Base-by-base conservation (phyloP, 2,888 invertebrate species). In the Noctuana brunneofusca region DNA sequence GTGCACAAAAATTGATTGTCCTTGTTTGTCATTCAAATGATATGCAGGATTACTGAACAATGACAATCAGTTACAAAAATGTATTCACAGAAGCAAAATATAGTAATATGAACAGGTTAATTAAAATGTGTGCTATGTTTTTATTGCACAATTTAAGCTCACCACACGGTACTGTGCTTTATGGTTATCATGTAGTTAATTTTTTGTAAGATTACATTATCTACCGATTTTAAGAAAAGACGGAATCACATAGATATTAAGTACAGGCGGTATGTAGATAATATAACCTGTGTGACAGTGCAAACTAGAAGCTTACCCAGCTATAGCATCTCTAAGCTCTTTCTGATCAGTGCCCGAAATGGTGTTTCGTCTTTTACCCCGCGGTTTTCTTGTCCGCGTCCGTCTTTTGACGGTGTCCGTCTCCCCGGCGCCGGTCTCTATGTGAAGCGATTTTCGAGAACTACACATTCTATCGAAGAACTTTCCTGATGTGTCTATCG, bases 281-380 rank as follows among this genome's bases (percentile, higher is more conserved):
- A 84, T 85, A 80, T 83, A 86, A 85, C 75, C 87, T 73, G 81
- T 81, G 78, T 82, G 54, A 81, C 78, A 78, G 90, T 92, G 89
- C 89, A 87, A 72, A 79, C 88, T 87, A 87, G 75, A 91, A 86
- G 94, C 95, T 93, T 93, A 96, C 96, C 95, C 96, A 90, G 95
- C 95, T 78, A 96, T 93, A 79, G 96, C 96, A 88, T 96, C 95
- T 86, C 95, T 94, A 86, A 97, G 96, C 93, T 97, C 97, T 92
- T 96, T 96, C 83, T 96, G 96, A 93, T 97, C 97, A 76, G 96
- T 97, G 84, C 97, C 97, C 75, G 97, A 96, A 82, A 97, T 95
- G 77, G 97, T 97, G 89, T 97, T 97, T 83, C 97, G 94, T 92
- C 97, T 93, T 91, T 96, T 95, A 86, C 95, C 96, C 72, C 96